Evolutionary conservation across 2,888 invertebrate genomes (phyloP).

Genomic region (Anoplius nigerrimus): DNA sequence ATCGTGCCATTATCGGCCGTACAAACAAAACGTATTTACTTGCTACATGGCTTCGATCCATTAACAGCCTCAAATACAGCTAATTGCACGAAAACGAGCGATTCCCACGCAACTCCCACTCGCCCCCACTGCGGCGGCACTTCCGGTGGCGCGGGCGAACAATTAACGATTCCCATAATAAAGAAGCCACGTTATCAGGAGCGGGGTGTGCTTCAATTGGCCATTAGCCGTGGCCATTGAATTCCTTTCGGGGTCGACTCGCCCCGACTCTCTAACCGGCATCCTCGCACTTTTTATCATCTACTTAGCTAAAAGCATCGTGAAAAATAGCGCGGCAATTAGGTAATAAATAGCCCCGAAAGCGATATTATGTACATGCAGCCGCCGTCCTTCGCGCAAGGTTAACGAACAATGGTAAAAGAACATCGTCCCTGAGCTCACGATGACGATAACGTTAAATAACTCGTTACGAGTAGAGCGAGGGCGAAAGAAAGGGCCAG

Average conservation of each 20-base stretch:
- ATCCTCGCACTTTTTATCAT: slow-evolving; percentile 49
- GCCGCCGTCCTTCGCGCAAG: neutral
- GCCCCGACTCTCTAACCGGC: slow-evolving; percentile 8
- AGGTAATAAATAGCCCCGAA: slow-evolving; percentile 55
- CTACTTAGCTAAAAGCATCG: slow-evolving; percentile 60
- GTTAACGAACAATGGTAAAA: slow-evolving; percentile 6
- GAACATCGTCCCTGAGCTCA: slow-evolving; percentile 6
- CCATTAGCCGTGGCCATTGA: slow-evolving; percentile 38
- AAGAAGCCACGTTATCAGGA: slow-evolving; percentile 38
- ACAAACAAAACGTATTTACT: too few species aligned
- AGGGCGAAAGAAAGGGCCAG: neutral
- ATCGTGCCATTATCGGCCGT: too few species aligned
- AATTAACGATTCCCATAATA: neutral
- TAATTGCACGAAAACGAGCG: too few species aligned
- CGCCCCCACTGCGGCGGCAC: neutral
- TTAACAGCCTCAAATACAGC: too few species aligned
- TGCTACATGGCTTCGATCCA: too few species aligned
- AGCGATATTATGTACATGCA: slow-evolving; percentile 19
- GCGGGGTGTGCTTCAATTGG: slow-evolving; percentile 39
- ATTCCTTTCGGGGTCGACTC: slow-evolving; percentile 10
- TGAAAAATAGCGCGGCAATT: slow-evolving; percentile 58
- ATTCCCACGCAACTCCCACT: too few species aligned
- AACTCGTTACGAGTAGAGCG: slow-evolving; percentile 39
- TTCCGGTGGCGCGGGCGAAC: neutral
- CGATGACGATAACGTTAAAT: slow-evolving; percentile 48